Conservation (phyloP, 2,888 invertebrate genomes). For the Drosophila monieri region DNA sequence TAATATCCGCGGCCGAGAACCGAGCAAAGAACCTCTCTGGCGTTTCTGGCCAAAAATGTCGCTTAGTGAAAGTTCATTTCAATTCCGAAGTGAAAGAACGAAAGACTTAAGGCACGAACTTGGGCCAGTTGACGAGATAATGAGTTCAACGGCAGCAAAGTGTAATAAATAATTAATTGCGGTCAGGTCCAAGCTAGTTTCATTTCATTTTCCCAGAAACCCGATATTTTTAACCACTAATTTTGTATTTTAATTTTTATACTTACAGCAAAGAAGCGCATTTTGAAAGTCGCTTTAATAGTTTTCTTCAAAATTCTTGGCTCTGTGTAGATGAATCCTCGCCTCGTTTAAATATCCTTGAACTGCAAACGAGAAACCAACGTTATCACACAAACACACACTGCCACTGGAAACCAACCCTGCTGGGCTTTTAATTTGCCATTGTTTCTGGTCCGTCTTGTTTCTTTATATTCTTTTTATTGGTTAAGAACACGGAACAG, state of each 20-base stretch:
- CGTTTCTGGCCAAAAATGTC: conserved; percentile 21
- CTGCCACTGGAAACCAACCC: conserved; percentile 45
- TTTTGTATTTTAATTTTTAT: conserved; percentile 1
- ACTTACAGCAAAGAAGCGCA: conserved; percentile 71
- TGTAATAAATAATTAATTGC: conserved; percentile 68
- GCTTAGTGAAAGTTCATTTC: conserved; percentile 70
- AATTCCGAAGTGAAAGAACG: conserved; percentile 46
- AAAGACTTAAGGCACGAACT: conserved; percentile 74
- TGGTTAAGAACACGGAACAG: conserved; percentile 18
- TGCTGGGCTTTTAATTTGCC: conserved; percentile 39
- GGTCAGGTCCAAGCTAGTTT: conserved; percentile 50
- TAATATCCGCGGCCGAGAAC: conserved; percentile 39
- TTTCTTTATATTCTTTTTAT: conserved; percentile 10
- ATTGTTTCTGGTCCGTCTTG: conserved; percentile 27
- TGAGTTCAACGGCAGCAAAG: conserved; percentile 57
- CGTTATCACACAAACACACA: conserved; percentile 38
- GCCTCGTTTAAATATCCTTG: conserved; percentile 63
- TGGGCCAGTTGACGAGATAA: conserved; percentile 61
- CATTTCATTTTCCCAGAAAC: conserved; percentile 16
- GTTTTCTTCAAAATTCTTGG: conserved; percentile 7
- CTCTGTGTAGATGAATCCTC: conserved; percentile 24
- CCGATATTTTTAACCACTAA: conserved; percentile 1
- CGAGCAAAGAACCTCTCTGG: conserved; percentile 36
- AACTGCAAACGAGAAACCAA: conserved; percentile 68
- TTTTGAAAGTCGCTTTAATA: conserved; percentile 30